These are phyloP conservation scores for Psix sp. DNA, from an alignment of 1,140 invertebrate species.

Conservation along the genomic window DNA sequence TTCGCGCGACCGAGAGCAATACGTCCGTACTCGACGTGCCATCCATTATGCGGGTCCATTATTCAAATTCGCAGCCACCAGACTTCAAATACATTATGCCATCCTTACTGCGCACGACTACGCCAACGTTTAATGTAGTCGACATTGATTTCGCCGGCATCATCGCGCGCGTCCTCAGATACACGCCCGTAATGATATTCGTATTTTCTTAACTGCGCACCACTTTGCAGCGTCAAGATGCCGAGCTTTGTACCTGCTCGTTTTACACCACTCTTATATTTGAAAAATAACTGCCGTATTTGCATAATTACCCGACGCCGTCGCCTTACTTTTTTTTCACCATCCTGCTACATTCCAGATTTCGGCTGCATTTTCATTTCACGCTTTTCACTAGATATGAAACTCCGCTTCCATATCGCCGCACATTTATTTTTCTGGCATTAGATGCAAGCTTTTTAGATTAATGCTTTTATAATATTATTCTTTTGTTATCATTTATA, in stretches of 20 bases:
- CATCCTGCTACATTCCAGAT: neutral
- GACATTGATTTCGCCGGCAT: slow-evolving; percentile 51
- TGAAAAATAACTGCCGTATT: slow-evolving; percentile 31
- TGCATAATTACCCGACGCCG: slow-evolving; percentile 40
- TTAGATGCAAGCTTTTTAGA: too few species aligned
- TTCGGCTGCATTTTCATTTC: slow-evolving; percentile 5
- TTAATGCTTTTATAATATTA: too few species aligned
- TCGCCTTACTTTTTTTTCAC: slow-evolving; percentile 1
- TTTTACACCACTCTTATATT: slow-evolving; percentile 52
- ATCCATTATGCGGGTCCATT: slow-evolving; percentile 67
- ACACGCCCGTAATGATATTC: slow-evolving; percentile 26
- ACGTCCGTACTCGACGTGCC: slow-evolving; percentile 61
- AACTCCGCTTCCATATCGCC: too few species aligned
- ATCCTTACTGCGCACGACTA: slow-evolving; percentile 46
- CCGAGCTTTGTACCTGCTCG: slow-evolving; percentile 22
- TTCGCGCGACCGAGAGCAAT: slow-evolving; percentile 61
- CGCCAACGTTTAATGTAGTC: slow-evolving; percentile 54
- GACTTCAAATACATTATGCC: slow-evolving; percentile 68
- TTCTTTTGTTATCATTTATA: too few species aligned
- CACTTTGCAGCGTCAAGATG: slow-evolving; percentile 19
- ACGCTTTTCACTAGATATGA: neutral
- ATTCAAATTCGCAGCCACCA: slow-evolving; percentile 66
- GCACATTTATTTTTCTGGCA: too few species aligned
- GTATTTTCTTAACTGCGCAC: slow-evolving; percentile 20
- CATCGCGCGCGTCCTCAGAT: slow-evolving; percentile 27